A percentile compares a stretch with the other conserved stretches of the same genome.
phyloP scores from a whole-genome alignment of 2,888 invertebrate species.

The Thyatira batis region DNA sequence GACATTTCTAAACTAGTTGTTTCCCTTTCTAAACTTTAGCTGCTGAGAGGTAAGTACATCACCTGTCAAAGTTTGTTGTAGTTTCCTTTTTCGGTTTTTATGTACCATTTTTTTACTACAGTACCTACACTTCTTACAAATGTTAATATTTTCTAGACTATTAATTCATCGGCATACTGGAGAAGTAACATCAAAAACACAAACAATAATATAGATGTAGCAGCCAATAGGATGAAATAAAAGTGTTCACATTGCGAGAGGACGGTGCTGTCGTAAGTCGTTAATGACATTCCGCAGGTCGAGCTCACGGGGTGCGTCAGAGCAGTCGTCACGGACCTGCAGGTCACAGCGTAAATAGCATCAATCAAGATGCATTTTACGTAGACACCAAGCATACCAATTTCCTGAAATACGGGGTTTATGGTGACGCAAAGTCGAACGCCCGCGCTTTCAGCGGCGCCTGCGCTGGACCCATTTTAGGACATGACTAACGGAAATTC shows the following conservation, averaged over 20 bases:
- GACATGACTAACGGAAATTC: constrained; percentile 87
- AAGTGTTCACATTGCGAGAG: constrained; percentile 42
- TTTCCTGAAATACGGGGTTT: constrained; percentile 81
- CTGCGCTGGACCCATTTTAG: constrained; percentile 86
- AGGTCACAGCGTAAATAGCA: constrained; percentile 48
- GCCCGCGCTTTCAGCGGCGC: constrained; percentile 83
- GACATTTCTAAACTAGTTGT: constrained; percentile 20
- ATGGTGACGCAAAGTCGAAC: constrained; percentile 78
- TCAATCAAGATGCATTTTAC: constrained; percentile 60
- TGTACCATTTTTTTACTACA: too few relatives aligned
- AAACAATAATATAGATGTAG: not conserved
- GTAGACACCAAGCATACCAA: constrained; percentile 55
- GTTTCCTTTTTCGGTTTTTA: too few relatives aligned
- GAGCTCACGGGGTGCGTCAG: constrained; percentile 68
- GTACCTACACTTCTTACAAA: too few relatives aligned
- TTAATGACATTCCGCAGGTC: constrained; percentile 74
- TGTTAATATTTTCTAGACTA: too few relatives aligned
- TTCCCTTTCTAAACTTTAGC: too few relatives aligned
- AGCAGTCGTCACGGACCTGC: constrained; percentile 61
- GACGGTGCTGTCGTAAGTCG: constrained; percentile 62
- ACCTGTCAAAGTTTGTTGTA: too few relatives aligned
- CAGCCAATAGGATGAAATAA: constrained; percentile 41
- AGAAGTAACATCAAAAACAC: not conserved
- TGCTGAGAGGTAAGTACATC: too few relatives aligned
- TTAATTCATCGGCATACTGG: constrained; percentile 12